Evolutionary conservation across 2,113 vertebrate species (phyloP), one percentile per base, ranked within the genome.

Genomic region (Pterocles gutturalis): DNA sequence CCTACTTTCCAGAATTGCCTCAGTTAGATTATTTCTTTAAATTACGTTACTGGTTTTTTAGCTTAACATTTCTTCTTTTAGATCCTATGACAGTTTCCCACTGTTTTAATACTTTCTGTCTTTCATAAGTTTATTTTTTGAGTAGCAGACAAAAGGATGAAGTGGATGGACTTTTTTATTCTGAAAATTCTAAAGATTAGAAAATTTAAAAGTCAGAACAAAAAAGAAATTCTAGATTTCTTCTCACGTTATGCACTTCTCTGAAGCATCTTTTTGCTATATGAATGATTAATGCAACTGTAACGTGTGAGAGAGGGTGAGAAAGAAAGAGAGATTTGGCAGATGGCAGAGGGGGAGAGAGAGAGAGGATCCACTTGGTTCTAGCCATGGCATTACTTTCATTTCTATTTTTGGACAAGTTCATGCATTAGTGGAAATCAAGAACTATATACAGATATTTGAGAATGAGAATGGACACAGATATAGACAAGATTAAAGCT

Each of bases 281-380:
- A 17, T 33, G 24, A 64, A 61, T 55, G 8, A 24, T 31, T 49
- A 38, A 31, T 49, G 26, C 10, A 31, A 33, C 7, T 66, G 9
- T 36, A 62, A 71, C 33, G 1, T 34, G 15, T 33, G 9, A 73
- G 17, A 57, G 6, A 71, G 3, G 2, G 12, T 45, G 5, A 45
- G 17, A 4, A 67, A 71, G 21, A 57, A 3, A 43, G 36, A 64
- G 5, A 85, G 16, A 67, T 6, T 53, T 16, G 4, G 4, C 18
- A 5, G 16, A 19, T 7, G 2, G 5, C 13, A 12, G 13, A 17
- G 9, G 7, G 10, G 1, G 5, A 45, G 28, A 31, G 29, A 21
- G 5, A 34, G 17, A 53, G 4, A 33, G 3, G 26, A 75, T 72
- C 7, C 11, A 3, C 8, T 84, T 73, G 16, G 8, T 18, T 10